A percentile compares a stretch with the other conserved stretches of the same genome.
Conservation (phyloP, 35 echinoderm and acorn worm species). For the Apostichopus parvimensis region DNA sequence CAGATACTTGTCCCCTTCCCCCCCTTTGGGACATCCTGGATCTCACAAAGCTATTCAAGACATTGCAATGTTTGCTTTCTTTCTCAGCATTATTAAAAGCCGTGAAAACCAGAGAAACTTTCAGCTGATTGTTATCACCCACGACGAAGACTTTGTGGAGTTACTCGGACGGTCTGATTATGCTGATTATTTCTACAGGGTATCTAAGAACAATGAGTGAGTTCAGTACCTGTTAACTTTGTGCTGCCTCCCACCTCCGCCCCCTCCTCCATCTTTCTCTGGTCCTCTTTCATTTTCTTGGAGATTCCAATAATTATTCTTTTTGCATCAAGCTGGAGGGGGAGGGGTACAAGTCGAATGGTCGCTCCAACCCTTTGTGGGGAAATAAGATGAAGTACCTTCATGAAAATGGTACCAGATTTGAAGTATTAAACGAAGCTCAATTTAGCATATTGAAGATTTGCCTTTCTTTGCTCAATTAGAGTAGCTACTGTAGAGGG, state of each 20-base stretch:
- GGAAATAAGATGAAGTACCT: not conserved
- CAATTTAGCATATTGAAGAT: no score
- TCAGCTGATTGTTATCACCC: conserved; percentile 95
- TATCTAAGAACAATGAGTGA: conserved; percentile 92
- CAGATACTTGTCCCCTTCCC: no score
- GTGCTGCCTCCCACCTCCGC: not conserved
- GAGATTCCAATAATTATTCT: not conserved
- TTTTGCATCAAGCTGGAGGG: not conserved
- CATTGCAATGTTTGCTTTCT: not conserved
- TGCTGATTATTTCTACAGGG: conserved; percentile 86
- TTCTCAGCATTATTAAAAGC: conserved; percentile 88
- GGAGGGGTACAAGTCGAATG: not conserved
- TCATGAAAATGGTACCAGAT: no score
- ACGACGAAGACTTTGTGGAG: conserved; percentile 98
- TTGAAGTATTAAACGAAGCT: no score
- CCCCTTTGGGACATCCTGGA: no score
- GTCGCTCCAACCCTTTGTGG: not conserved
- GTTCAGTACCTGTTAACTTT: not conserved
- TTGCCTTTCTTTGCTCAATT: no score
- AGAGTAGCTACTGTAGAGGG: no score
- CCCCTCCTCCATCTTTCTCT: no score
- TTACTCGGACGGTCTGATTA: conserved; percentile 89
- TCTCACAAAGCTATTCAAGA: no score
- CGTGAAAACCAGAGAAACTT: conserved; percentile 87
- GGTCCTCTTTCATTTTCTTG: no score